Evolutionary conservation across 2,113 vertebrate species (phyloP), one percentile per base, ranked within the genome.

Genomic region (Halichoeres trimaculatus): DNA sequence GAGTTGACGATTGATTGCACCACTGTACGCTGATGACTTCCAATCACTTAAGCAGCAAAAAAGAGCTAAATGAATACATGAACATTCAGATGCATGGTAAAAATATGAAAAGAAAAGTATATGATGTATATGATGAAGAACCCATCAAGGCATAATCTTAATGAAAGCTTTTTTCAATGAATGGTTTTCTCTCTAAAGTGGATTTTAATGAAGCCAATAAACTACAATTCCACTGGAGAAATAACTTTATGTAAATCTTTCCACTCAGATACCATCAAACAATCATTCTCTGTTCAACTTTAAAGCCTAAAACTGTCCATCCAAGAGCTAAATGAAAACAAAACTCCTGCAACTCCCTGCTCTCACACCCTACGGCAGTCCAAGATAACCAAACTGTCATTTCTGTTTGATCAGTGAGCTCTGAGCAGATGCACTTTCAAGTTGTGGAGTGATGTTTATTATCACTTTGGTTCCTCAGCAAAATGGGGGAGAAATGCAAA

Each of bases 401-500:
- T 50, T 30, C 56, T 53, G 11, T 50, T 59, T 59, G 62, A 70
- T 55, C 45, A 34, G 34, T 51, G 48, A 57, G 20, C 59, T 74
- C 35, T 35, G 35, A 70, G 23, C 47, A 74, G 19, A 54, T 58
- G 11, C 22, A 10, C 16, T 68, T 77, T 74, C 8, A 62, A 61
- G 72, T 20, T 38, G 22, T 57, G 60, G 75, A 72, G 41, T 36
- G 24, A 82, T 80, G 45, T n/a, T 48, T 48, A 52, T 56, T 40
- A 52, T 84, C 59, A 59, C 69, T 52, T 24, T 58, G 59, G 52
- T 70, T 74, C 19, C 22, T 56, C 45, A 16, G 35, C 3, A 26
- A 26, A 58, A 65, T 26, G 17, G 40, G 70, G 30, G 13, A 61
- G 36, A 73, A 62, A 85, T 84, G 74, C 80, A 77, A 83, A 87